Conservation (phyloP, 2,888 invertebrate genomes). For the Drosophila pseudotalamancana region DNA sequence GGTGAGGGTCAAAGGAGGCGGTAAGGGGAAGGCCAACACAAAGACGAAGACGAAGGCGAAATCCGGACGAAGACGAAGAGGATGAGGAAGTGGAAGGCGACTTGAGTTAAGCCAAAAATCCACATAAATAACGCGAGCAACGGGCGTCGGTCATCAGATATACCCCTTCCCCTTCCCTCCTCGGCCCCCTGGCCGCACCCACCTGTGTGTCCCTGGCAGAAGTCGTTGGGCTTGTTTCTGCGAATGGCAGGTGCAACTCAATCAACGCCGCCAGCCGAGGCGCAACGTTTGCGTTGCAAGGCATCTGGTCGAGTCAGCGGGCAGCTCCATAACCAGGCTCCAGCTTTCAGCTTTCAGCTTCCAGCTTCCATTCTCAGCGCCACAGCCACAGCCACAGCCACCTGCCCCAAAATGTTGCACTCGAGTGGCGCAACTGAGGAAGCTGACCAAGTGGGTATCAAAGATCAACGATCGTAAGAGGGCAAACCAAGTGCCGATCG, state of each 20-base stretch:
- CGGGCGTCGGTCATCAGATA: slow-evolving; percentile 57
- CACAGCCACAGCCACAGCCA: slow-evolving; percentile 27
- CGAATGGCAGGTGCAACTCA: slow-evolving; percentile 81
- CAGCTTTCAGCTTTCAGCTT: too few relatives aligned
- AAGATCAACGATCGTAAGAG: slow-evolving; percentile 72
- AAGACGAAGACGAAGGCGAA: background rate
- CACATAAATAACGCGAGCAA: slow-evolving; percentile 75
- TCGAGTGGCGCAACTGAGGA: slow-evolving; percentile 67
- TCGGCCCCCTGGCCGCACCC: background rate
- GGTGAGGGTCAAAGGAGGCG: too few relatives aligned
- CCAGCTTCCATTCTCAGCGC: slow-evolving; percentile 6
- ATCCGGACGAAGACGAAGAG: too few relatives aligned
- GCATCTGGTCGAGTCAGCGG: slow-evolving; percentile 36
- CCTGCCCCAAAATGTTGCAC: slow-evolving; percentile 58
- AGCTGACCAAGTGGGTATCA: slow-evolving; percentile 69
- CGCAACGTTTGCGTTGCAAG: slow-evolving; percentile 41
- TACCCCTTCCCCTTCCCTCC: slow-evolving; percentile 2
- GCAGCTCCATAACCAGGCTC: too few relatives aligned
- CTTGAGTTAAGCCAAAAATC: slow-evolving; percentile 55
- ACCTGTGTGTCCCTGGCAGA: slow-evolving; percentile 29
- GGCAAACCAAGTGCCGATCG: slow-evolving; percentile 26
- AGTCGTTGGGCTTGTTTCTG: slow-evolving; percentile 71
- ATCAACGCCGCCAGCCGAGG: slow-evolving; percentile 64
- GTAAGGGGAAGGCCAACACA: background rate
- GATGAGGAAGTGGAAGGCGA: background rate